Evolutionary conservation across 2,797 vertebrate species (phyloP), one percentile per base, ranked within the genome.

Genomic region (Eleutherodactylus coqui): DNA sequence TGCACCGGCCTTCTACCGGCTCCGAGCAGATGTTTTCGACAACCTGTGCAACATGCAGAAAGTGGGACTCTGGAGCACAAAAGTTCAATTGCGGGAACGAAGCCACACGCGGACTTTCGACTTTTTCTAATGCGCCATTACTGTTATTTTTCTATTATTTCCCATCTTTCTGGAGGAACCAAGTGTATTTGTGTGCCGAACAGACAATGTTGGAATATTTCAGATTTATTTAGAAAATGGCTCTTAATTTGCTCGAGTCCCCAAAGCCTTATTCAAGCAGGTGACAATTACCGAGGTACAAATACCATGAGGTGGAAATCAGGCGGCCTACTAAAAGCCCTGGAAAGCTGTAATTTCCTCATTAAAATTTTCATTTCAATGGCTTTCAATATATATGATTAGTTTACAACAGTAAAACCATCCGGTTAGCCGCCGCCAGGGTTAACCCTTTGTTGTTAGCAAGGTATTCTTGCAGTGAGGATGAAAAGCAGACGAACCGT

Each of bases 341-440:
- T 49, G 62, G 32, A 79, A 85, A 73, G 76, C 84, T 60, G 38
- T 73, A 45, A 85, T 85, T 79, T 85, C 64, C 67, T 72, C 76
- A 85, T 79, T 85, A 85, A 79, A 79, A 79, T 85, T 51, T 85
- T 85, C 76, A 85, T 79, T 79, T 53, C 5, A 79, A 72, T 85
- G 64, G 55, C 67, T 85, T 79, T 85, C 77, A 85, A 85, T 79
- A 62, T 79, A 85, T 80, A 45, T 79, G 77, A 85, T 79, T 79
- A 72, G 76, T 72, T 73, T 73, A 49, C 76, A 79, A 51, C 67
- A 73, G 84, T 45, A 79, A 80, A 85, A 62, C 60, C 49, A 80
- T 47, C 51, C 55, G 51, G 27, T n/a, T 73, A 38, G n/a, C 49
- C 21, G 41, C 49, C n/a, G 60, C 17, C 0, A 53, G 11, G 11